Percentiles rank a stretch among this genome's conserved stretches.
Conservation (phyloP, 2,888 invertebrate species). For the Bellardia pandia region DNA sequence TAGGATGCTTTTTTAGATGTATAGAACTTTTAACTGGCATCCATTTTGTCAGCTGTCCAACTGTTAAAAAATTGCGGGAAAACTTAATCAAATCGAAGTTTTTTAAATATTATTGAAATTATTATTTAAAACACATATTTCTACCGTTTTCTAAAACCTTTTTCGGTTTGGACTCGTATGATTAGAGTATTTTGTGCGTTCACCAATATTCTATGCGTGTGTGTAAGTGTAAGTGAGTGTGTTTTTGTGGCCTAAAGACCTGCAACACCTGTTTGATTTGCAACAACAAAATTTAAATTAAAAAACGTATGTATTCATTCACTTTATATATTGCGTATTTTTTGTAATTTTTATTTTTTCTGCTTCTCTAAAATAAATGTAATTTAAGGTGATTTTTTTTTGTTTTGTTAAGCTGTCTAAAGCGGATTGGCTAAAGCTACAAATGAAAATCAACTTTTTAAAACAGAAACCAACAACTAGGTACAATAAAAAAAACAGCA, state of each 20-base stretch:
- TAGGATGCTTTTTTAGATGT: no score
- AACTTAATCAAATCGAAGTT: no score
- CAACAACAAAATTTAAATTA: slow-evolving; percentile 60
- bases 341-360: slow-evolving; percentile 54
- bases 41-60: no score
- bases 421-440: slow-evolving; percentile 72
- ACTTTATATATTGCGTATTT: slow-evolving; percentile 30
- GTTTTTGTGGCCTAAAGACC: slow-evolving; percentile 68
- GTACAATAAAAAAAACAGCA: slow-evolving; percentile 5
- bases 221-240: slow-evolving; percentile 30
- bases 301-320: slow-evolving; percentile 49
- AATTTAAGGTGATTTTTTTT: slow-evolving; percentile 71
- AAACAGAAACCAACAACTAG: slow-evolving; percentile 43
- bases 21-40: no score
- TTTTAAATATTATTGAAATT: no score
- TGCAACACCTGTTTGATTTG: slow-evolving; percentile 72
- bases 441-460: slow-evolving; percentile 72
- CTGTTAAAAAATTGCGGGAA: no score
- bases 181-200: slow-evolving; percentile 51
- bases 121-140: no score
- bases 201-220: slow-evolving; percentile 51
- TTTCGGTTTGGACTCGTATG: background rate
- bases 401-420: slow-evolving; percentile 69
- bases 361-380: slow-evolving; percentile 57
- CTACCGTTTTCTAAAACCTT: no score